Evolutionary conservation across 2,113 vertebrate genomes (phyloP).

Genomic region (Pseudorectes ferrugineus): DNA sequence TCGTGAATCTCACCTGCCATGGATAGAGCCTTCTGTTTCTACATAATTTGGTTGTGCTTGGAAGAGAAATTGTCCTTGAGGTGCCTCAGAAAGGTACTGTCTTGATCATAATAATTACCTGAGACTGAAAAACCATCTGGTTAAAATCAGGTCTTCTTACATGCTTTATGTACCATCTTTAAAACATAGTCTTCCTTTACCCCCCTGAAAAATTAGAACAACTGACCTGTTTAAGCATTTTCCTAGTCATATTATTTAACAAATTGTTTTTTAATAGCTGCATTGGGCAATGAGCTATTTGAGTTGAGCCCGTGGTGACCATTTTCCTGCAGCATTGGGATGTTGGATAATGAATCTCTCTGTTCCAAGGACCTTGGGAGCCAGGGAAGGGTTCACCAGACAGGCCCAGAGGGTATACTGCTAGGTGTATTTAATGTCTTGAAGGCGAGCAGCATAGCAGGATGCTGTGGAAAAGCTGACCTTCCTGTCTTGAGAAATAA

Average conservation of each 20-base stretch:
- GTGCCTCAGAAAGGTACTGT: not conserved
- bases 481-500: not conserved
- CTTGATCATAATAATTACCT: constrained; percentile 41
- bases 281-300: not conserved
- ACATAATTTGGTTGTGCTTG: not conserved
- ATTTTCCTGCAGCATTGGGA: not conserved
- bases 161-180: not conserved
- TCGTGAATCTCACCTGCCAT: constrained; percentile 7
- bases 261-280: constrained; percentile 38
- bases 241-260: not conserved
- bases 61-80: constrained; percentile 45
- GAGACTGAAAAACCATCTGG: constrained; percentile 47
- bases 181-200: not conserved
- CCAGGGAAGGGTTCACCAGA: not conserved
- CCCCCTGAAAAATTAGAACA: not conserved
- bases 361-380: not conserved
- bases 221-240: constrained; percentile 16
- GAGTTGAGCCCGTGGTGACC: not conserved
- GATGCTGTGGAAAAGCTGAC: not conserved
- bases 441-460: not conserved
- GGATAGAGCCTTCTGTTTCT: constrained; percentile 10
- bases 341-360: not conserved
- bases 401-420: not conserved
- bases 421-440: constrained; percentile 14
- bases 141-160: constrained; percentile 16